Evolutionary conservation across 1,140 invertebrate genomes (phyloP), one percentile per base, ranked within the genome.

Genomic region (Bombus confusus): DNA sequence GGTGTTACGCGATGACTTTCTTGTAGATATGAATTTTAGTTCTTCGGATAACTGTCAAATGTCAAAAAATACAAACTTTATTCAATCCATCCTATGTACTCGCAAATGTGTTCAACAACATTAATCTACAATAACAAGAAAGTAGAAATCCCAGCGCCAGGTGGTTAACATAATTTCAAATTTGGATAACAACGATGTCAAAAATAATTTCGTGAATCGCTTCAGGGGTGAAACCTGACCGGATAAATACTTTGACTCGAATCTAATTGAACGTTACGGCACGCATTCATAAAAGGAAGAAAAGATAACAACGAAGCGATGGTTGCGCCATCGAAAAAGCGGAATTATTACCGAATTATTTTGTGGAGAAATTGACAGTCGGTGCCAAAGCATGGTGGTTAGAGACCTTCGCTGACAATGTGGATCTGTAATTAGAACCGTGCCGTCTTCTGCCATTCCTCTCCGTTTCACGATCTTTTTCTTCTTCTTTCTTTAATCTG

Each of bases 361-460:
- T 90, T 78, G 34, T 59, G 43, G 31, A 71, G 83, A 78, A 89
- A 90, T 78, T 90, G 88, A 90, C 89, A 90, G 88, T 71, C 79
- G 39, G 80, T 83, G 68, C 79, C 82, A 69, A 80, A 86, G 82
- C 71, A 75, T 77, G 25, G 80, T 85, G 83, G 88, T 88, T 87
- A 85, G 74, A 64, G 71, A 69, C 73, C 77, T 88, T 90, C 90
- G 87, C 87, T 90, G 89, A 93, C 91, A 93, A 93, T 92, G 93
- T 92, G 92, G 93, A 94, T 94, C 92, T 93, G 92, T 94, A 93
- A 94, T 94, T 94, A 93, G 91, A 93, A 89, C 91, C 89, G 88
- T 87, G 91, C 91, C 91, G 90, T 92, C 92, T 88, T 87, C 83
- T 91, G 86, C 18, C 34, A 8, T 12, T 52, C 22, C n/a, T 28